These are phyloP conservation scores for Sycophila sp. DNA, from an alignment of 1,140 invertebrate species.

Conservation along the genomic window DNA sequence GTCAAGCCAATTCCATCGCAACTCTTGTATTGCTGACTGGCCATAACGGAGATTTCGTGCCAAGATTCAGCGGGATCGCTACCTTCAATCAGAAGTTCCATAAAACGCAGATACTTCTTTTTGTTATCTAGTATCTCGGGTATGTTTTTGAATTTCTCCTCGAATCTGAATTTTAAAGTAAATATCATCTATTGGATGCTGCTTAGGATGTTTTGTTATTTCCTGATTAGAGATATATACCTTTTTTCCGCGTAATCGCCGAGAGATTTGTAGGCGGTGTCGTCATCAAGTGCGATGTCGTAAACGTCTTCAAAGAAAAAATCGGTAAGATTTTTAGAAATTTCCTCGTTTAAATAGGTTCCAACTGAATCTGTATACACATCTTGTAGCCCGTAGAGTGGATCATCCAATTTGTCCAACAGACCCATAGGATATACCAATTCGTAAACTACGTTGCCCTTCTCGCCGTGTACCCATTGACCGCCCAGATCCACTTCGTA, in stretches of 20 bases:
- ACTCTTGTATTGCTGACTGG: constrained; percentile 63
- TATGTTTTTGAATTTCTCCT: constrained; percentile 36
- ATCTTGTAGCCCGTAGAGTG: constrained; percentile 61
- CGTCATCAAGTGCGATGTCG: constrained; percentile 41
- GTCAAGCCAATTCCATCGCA: constrained; percentile 69
- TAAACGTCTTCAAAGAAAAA: constrained; percentile 45
- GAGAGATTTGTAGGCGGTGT: constrained; percentile 51
- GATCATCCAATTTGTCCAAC: constrained; percentile 24
- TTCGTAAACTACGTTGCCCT: constrained; percentile 75
- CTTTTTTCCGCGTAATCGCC: constrained; percentile 62
- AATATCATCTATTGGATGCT: neutral
- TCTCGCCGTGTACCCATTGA: constrained; percentile 86
- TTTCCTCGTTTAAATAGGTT: neutral
- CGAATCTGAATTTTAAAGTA: constrained; percentile 36
- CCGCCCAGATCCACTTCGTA: constrained; percentile 81
- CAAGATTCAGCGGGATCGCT: constrained; percentile 69
- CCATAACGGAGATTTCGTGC: constrained; percentile 67
- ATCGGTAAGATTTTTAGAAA: constrained; percentile 34
- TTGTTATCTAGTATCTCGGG: constrained; percentile 35
- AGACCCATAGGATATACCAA: constrained; percentile 62
- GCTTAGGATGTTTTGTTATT: neutral
- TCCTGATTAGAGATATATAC: constrained; percentile 47
- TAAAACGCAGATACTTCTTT: constrained; percentile 63
- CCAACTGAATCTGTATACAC: constrained; percentile 62
- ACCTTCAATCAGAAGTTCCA: constrained; percentile 65